A percentile compares a stretch with the other conserved stretches of the same genome.
Conservation (phyloP, 2,888 invertebrate genomes). For the Orchesellides sinensis region DNA sequence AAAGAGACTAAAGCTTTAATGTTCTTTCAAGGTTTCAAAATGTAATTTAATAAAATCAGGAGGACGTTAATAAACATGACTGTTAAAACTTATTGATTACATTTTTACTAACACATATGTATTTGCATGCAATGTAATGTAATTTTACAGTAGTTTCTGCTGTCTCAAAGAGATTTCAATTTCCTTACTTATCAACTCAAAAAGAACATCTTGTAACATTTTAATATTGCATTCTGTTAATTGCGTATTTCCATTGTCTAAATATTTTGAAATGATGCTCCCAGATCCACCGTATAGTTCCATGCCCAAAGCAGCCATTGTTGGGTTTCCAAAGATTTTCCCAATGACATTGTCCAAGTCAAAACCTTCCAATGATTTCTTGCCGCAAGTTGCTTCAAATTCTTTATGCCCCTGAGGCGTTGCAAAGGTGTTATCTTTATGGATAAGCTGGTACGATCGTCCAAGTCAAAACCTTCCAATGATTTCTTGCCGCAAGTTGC, state of each 20-base stretch:
- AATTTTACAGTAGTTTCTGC: no score
- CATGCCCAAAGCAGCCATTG: constrained; percentile 19
- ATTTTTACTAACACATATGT: no score
- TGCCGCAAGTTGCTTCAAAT: neutral
- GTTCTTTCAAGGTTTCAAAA: no score
- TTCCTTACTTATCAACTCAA: no score
- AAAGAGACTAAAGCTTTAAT: no score
- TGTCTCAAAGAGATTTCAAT: no score
- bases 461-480: constrained; percentile 1
- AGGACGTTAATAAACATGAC: no score
- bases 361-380: neutral
- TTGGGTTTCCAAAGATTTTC: constrained; percentile 28
- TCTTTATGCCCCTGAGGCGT: neutral
- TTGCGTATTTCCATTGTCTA: neutral
- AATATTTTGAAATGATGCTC: neutral
- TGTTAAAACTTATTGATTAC: no score
- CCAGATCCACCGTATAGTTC: constrained; percentile 38
- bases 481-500: neutral
- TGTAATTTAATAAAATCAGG: no score
- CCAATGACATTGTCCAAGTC: constrained; percentile 12
- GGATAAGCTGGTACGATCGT: no score
- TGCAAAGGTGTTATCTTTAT: no score
- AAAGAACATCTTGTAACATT: neutral
- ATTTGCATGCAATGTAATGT: no score
- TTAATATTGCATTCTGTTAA: neutral